phyloP scores from a whole-genome alignment of 2,797 vertebrate genomes.

The Urosaurus nigricauda region DNA sequence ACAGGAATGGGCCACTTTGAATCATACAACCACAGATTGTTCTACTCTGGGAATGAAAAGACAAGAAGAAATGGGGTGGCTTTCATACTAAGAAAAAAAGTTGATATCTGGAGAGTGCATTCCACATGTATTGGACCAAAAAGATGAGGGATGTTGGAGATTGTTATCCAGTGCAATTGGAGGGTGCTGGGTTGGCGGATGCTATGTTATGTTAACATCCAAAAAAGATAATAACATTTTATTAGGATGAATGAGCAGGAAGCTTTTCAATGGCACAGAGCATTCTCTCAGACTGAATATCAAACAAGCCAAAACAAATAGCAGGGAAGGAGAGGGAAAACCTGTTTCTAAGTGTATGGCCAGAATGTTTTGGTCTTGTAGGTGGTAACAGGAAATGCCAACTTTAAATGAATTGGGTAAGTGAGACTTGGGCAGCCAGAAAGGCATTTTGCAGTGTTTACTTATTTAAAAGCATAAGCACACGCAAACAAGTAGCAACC shows the following conservation, averaged over 20 bases:
- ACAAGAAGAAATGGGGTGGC: too few species aligned
- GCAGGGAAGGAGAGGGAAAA: too few species aligned
- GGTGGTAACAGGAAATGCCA: background rate
- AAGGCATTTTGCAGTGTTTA: constrained; percentile 19
- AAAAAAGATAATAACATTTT: background rate
- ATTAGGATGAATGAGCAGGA: background rate
- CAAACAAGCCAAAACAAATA: background rate
- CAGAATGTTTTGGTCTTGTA: background rate
- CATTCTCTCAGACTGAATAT: too few species aligned
- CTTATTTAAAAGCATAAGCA: constrained; percentile 30
- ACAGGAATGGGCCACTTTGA: too few species aligned
- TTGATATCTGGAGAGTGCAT: background rate
- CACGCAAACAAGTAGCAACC: background rate
- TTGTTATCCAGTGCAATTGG: too few species aligned
- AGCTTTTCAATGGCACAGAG: background rate
- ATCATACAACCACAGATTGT: too few species aligned
- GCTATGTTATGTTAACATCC: background rate
- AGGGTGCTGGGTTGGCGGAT: background rate
- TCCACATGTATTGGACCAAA: background rate
- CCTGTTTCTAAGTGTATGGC: background rate
- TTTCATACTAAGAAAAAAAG: too few species aligned
- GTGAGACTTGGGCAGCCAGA: background rate
- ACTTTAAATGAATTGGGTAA: background rate
- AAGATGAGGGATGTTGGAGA: background rate
- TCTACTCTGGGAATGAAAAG: too few species aligned